A percentile compares a stretch with the other conserved stretches of the same genome.
phyloP scores from a whole-genome alignment of 2,797 vertebrate genomes.

The Todus mexicanus region DNA sequence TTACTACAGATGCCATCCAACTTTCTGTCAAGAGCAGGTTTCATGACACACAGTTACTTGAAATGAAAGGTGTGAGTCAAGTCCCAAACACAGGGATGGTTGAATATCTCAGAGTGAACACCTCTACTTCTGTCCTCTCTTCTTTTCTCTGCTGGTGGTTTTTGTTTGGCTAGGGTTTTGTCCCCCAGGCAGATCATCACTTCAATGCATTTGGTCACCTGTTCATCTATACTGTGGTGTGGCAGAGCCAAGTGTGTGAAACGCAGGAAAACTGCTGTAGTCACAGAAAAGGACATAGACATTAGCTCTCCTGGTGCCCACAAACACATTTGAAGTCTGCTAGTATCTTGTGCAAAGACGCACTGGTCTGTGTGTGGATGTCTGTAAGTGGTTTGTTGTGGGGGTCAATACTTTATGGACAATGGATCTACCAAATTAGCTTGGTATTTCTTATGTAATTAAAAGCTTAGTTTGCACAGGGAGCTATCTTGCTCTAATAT shows the following conservation, averaged over 20 bases:
- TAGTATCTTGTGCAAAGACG: neutral
- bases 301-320: neutral
- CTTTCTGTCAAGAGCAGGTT: neutral
- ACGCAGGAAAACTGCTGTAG: neutral
- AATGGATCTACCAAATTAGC: neutral
- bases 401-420: neutral
- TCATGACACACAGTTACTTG: neutral
- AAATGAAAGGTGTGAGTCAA: neutral
- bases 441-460: neutral
- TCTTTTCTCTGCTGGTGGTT: neutral
- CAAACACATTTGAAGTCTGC: neutral
- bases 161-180: neutral
- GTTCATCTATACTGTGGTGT: neutral
- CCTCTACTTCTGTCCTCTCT: neutral
- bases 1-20: neutral
- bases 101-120: neutral
- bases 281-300: neutral
- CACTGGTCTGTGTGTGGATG: neutral
- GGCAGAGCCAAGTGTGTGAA: neutral
- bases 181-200: neutral
- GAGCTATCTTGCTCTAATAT: neutral
- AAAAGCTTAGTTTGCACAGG: neutral
- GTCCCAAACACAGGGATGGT: fast-evolving
- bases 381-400: neutral
- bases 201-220: neutral